Evolutionary conservation across 1,140 invertebrate genomes (phyloP).

Genomic region (Apis dorsata): DNA sequence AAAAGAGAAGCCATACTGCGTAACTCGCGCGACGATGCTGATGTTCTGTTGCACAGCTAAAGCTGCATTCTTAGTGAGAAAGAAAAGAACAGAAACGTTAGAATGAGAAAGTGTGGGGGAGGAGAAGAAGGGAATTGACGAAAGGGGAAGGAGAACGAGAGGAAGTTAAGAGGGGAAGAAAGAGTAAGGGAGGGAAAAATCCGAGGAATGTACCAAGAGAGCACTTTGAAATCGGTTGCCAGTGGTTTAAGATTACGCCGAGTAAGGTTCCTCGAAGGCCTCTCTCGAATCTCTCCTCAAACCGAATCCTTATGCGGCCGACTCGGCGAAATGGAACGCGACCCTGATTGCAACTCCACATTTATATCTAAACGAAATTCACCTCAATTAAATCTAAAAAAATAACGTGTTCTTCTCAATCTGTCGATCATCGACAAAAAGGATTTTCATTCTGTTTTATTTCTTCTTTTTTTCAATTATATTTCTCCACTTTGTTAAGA

Average conservation of each 20-base stretch:
- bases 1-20: constrained; percentile 27
- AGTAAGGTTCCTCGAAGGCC: constrained; percentile 41
- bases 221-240: constrained; percentile 42
- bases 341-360: constrained; percentile 9
- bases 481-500: neutral
- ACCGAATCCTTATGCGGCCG: constrained; percentile 28
- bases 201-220: constrained; percentile 42
- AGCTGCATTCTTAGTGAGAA: constrained; percentile 37
- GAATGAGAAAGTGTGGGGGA: neutral
- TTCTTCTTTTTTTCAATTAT: neutral
- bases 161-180: neutral
- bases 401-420: neutral
- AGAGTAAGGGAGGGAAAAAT: constrained; percentile 25
- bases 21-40: neutral
- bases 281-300: constrained; percentile 34
- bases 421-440: neutral
- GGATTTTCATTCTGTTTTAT: neutral
- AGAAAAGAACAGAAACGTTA: constrained; percentile 14
- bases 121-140: constrained; percentile 1
- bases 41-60: constrained; percentile 26
- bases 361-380: constrained; percentile 13
- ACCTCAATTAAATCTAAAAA: constrained; percentile 21
- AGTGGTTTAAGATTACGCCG: constrained; percentile 52
- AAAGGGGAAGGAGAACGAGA: neutral
- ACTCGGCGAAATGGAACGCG: constrained; percentile 28